Conservation (phyloP, 2,888 invertebrate species). For the Amblyjoppa proteus region DNA sequence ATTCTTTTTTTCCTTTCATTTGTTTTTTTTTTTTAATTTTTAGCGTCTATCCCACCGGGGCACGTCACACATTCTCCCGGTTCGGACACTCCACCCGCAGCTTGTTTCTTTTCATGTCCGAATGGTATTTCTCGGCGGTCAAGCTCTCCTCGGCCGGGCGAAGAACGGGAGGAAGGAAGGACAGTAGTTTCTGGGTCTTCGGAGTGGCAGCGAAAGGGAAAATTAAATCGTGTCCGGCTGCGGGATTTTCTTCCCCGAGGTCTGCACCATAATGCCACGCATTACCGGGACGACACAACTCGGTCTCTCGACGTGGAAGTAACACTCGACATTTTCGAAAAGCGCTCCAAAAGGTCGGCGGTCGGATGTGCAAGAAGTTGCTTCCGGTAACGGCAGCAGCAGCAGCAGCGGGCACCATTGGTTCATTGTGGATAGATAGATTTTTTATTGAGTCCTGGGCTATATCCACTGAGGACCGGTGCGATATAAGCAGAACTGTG, state of each 20-base stretch:
- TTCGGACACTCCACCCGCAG: neutral
- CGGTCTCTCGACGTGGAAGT: conserved; percentile 41
- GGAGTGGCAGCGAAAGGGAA: conserved; percentile 26
- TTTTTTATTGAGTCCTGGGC: too few species aligned
- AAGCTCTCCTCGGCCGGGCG: conserved; percentile 25
- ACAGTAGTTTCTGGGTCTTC: conserved; percentile 27
- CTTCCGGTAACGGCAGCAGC: conserved; percentile 18
- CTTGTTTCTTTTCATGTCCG: neutral
- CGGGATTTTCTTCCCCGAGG: conserved; percentile 47
- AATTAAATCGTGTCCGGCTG: conserved; percentile 64
- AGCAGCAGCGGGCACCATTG: conserved; percentile 24
- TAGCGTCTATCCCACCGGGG: conserved; percentile 25
- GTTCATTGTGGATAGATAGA: conserved; percentile 23
- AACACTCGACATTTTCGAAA: conserved; percentile 14
- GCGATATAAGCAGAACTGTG: too few species aligned
- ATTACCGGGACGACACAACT: neutral
- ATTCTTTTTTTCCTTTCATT: neutral
- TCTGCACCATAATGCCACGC: conserved; percentile 50
- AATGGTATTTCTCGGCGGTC: conserved; percentile 36
- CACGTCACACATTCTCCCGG: conserved; percentile 41
- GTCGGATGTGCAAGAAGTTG: conserved; percentile 30
- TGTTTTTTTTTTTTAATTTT: conserved; percentile 15
- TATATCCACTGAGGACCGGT: too few species aligned
- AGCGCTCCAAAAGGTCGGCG: too few species aligned
- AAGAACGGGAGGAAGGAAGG: conserved; percentile 14